Evolutionary conservation across 2,888 invertebrate species (phyloP).

Genomic region (Agonopterix arenella): DNA sequence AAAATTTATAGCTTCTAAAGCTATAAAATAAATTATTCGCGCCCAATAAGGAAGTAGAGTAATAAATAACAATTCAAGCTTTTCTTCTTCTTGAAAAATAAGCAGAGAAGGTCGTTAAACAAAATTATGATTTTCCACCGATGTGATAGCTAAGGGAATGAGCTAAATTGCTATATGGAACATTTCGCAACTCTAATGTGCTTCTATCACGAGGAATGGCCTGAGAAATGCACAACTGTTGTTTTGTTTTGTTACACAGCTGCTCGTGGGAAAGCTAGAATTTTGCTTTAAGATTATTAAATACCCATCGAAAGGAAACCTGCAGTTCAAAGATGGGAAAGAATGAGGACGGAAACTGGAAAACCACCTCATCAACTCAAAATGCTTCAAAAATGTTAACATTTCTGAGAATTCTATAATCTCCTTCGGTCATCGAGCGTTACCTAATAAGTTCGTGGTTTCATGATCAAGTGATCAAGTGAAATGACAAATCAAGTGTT

Average conservation of each 20-base stretch:
- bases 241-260: constrained; percentile 1
- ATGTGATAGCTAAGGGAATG: constrained; percentile 2
- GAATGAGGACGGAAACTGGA: too few relatives aligned
- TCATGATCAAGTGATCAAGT: too few relatives aligned
- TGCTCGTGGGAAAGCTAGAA: constrained; percentile 9
- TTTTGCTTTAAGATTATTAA: neutral
- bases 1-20: too few relatives aligned
- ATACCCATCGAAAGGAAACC: too few relatives aligned
- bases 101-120: neutral
- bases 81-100: neutral
- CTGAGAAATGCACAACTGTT: constrained; percentile 22
- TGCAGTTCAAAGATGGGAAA: too few relatives aligned
- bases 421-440: too few relatives aligned
- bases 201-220: constrained; percentile 19
- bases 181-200: constrained; percentile 19
- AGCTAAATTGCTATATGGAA: constrained; percentile 1
- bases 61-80: constrained; percentile 51
- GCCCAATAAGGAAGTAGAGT: constrained; percentile 20
- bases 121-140: neutral
- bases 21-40: too few relatives aligned
- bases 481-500: too few relatives aligned
- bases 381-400: too few relatives aligned
- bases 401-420: too few relatives aligned
- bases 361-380: too few relatives aligned
- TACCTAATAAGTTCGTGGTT: too few relatives aligned